These are phyloP conservation scores for Orestias chungarensis DNA, from an alignment of 2,797 vertebrate genomes.

Conservation along the genomic window DNA sequence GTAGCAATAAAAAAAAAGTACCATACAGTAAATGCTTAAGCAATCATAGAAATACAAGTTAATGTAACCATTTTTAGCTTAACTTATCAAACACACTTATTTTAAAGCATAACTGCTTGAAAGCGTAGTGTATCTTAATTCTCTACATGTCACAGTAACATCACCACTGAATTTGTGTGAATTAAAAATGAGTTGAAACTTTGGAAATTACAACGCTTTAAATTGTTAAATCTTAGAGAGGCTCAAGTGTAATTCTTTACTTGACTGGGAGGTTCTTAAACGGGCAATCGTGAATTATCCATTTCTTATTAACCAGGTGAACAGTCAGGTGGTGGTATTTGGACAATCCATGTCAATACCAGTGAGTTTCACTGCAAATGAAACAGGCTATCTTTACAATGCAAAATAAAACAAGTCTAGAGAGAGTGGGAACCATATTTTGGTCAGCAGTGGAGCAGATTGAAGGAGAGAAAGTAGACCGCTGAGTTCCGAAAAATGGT, in stretches of 20 bases:
- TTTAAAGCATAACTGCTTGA: not conserved
- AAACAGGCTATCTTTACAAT: not conserved
- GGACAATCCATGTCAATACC: not conserved
- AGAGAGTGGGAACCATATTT: not conserved
- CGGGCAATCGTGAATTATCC: not conserved
- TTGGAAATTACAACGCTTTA: not conserved
- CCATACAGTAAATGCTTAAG: no score
- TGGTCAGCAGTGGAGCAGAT: not conserved
- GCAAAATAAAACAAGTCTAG: not conserved
- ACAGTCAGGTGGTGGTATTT: not conserved
- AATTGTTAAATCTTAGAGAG: not conserved
- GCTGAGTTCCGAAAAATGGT: not conserved
- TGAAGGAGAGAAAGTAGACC: not conserved
- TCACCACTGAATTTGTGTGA: not conserved
- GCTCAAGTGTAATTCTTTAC: not conserved
- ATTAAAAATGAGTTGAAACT: not conserved
- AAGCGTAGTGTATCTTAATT: not conserved
- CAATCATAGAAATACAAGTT: no score
- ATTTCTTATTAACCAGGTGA: not conserved
- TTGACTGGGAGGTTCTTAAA: not conserved
- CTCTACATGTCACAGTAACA: not conserved
- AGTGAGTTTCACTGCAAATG: not conserved
- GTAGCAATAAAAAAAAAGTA: no score
- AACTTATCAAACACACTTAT: not conserved
- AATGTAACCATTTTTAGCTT: no score